phyloP scores from a whole-genome alignment of 2,888 invertebrate species.

The Cremastinae sp. region DNA sequence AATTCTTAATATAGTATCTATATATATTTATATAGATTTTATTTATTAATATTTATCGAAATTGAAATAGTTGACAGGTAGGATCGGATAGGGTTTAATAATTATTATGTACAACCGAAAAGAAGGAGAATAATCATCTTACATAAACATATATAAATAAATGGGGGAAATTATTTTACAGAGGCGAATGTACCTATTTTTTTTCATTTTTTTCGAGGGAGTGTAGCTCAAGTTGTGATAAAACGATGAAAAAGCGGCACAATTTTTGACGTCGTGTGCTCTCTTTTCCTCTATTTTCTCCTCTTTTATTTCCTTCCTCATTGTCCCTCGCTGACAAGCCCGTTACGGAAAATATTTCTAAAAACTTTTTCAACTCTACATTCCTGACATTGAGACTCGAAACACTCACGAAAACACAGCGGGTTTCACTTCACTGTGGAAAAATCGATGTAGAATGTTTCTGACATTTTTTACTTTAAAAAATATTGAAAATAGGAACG shows the following conservation, averaged over 20 bases:
- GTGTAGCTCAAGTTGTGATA: constrained; percentile 51
- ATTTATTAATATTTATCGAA: constrained; percentile 19
- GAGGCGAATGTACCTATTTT: constrained; percentile 56
- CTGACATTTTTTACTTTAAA: too few relatives aligned
- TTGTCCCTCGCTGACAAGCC: too few relatives aligned
- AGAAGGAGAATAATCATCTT: constrained; percentile 38
- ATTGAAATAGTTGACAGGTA: constrained; percentile 46
- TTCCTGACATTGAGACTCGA: too few relatives aligned
- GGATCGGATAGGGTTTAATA: constrained; percentile 30
- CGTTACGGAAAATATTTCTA: too few relatives aligned
- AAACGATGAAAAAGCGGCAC: constrained; percentile 37
- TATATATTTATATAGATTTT: constrained; percentile 45
- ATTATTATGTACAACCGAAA: constrained; percentile 51
- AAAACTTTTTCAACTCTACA: constrained; percentile 7
- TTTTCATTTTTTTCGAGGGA: constrained; percentile 43
- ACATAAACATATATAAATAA: constrained; percentile 60
- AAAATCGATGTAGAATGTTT: too few relatives aligned
- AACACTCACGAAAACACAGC: too few relatives aligned
- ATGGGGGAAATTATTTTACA: constrained; percentile 68
- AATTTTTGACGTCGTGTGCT: constrained; percentile 26
- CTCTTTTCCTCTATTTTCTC: constrained; percentile 12
- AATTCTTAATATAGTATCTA: constrained; percentile 39
- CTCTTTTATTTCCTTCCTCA: background rate
- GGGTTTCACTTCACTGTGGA: too few relatives aligned
- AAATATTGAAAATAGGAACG: too few relatives aligned